These are phyloP conservation scores for Whitmania pigra DNA, from an alignment of 1,140 invertebrate genomes.

Conservation along the genomic window DNA sequence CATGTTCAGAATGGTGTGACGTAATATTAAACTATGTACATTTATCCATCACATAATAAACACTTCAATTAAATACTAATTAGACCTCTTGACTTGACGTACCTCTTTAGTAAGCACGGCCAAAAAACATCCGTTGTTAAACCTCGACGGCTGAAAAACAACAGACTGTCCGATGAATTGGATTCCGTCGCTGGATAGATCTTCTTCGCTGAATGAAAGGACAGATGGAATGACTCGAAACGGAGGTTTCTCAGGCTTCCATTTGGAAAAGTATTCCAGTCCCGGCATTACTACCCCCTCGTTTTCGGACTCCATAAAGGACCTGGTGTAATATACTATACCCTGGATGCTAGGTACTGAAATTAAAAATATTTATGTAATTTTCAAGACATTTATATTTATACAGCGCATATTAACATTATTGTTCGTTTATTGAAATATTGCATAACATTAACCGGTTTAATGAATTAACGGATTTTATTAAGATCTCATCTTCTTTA, in stretches of 20 bases:
- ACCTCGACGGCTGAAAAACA: not conserved
- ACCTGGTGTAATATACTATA: not conserved
- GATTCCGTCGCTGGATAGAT: not conserved
- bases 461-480: too few species aligned
- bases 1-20: too few species aligned
- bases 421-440: not conserved
- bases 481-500: too few species aligned
- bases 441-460: not conserved
- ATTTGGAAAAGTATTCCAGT: not conserved
- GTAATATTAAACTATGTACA: too few species aligned
- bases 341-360: not conserved
- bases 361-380: not conserved
- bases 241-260: conserved; percentile 6
- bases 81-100: not conserved
- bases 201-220: not conserved
- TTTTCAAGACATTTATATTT: not conserved
- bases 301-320: not conserved
- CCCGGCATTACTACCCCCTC: not conserved
- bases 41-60: too few species aligned
- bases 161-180: not conserved
- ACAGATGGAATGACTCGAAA: not conserved
- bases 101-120: conserved; percentile 5
- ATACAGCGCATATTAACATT: not conserved
- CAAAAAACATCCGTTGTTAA: not conserved
- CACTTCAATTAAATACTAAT: not conserved